phyloP scores from a whole-genome alignment of 1,140 invertebrate genomes.

The Plodia interpunctella region DNA sequence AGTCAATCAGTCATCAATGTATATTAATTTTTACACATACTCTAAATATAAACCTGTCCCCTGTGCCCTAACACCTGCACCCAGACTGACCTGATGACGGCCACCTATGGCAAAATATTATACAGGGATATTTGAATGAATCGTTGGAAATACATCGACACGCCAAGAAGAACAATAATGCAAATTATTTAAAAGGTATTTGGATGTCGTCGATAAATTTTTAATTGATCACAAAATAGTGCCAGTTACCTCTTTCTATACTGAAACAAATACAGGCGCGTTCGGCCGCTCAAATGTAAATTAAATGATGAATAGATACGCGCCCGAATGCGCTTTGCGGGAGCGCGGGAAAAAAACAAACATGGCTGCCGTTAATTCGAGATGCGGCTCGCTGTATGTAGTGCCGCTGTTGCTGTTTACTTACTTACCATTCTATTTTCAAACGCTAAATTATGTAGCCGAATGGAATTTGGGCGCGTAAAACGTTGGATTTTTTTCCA shows the following conservation, averaged over 20 bases:
- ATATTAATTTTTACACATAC: no score
- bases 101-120: no score
- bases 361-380: slow-evolving; percentile 15
- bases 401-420: slow-evolving; percentile 10
- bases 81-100: no score
- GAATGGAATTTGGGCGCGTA: neutral
- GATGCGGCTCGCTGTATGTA: neutral
- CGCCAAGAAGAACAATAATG: no score
- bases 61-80: no score
- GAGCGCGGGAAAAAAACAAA: slow-evolving; percentile 34
- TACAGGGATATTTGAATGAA: no score
- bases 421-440: slow-evolving; percentile 7
- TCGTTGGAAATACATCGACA: no score
- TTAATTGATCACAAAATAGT: neutral
- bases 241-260: neutral
- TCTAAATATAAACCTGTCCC: no score
- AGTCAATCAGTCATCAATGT: no score
- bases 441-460: slow-evolving; percentile 1
- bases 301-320: slow-evolving; percentile 17
- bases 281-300: slow-evolving; percentile 22
- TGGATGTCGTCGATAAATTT: neutral
- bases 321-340: slow-evolving; percentile 22
- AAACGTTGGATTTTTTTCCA: neutral
- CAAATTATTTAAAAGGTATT: no score
- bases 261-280: slow-evolving; percentile 6